Evolutionary conservation across 2,113 vertebrate genomes (phyloP).

Genomic region (Sorex araneus): DNA sequence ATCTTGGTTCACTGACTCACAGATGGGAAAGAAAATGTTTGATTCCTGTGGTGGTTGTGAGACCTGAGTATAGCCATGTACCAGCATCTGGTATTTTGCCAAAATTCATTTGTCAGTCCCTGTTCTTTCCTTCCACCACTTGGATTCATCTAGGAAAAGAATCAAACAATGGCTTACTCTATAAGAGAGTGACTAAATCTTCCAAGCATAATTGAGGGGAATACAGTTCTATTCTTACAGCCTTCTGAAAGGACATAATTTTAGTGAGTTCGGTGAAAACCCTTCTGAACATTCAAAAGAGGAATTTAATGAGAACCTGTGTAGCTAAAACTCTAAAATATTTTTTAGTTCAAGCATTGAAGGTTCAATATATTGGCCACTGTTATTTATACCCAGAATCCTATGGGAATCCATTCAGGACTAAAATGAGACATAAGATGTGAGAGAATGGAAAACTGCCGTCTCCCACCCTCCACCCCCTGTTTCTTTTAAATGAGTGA

Average conservation of each 20-base stretch:
- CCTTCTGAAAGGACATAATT: constrained; percentile 33
- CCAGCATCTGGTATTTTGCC: not conserved
- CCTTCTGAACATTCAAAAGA: not conserved
- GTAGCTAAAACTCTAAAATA: constrained; percentile 33
- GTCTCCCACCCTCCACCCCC: not conserved
- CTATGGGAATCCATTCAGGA: not conserved
- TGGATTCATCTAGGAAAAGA: constrained; percentile 27
- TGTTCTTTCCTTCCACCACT: not conserved
- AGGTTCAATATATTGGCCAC: not conserved
- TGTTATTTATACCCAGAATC: not conserved
- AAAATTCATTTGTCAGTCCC: constrained; percentile 7
- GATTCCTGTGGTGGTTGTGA: not conserved
- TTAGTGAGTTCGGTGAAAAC: constrained; percentile 35
- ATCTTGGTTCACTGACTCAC: not conserved
- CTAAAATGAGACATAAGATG: not conserved
- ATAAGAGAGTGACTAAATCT: not conserved
- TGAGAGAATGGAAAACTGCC: not conserved
- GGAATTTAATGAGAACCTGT: not conserved
- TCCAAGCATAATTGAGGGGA: not conserved
- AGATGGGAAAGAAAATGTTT: not conserved
- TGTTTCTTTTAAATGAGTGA: not conserved
- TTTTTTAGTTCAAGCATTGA: not conserved
- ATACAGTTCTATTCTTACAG: not conserved
- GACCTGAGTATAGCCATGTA: not conserved
- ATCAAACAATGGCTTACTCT: not conserved